These are phyloP conservation scores for Tragelaphus buxtoni DNA, from an alignment of 2,113 vertebrate species.

Conservation along the genomic window DNA sequence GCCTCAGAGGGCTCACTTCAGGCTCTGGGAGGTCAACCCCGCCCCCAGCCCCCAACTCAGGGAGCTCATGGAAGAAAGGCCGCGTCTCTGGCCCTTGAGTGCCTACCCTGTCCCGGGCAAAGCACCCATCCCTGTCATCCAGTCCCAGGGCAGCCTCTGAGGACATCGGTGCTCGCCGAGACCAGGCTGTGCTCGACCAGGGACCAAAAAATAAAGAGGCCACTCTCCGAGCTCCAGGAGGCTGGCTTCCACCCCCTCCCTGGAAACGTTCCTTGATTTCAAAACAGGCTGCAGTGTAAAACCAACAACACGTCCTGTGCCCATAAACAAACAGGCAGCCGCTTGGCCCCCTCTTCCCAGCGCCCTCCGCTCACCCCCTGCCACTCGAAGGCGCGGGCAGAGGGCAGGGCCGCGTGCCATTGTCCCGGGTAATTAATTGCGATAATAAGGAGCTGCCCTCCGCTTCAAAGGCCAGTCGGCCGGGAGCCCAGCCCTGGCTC, in stretches of 20 bases:
- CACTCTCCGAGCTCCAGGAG: neutral
- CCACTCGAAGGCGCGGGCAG: constrained; percentile 69
- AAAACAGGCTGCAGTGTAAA: constrained; percentile 1
- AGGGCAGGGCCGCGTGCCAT: constrained; percentile 71
- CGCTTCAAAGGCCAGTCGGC: constrained; percentile 67
- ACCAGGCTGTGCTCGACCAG: too few relatives aligned
- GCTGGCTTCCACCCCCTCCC: neutral
- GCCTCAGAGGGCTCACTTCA: neutral
- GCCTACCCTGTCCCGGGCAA: neutral
- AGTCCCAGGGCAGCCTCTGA: neutral
- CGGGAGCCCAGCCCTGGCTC: constrained; percentile 49
- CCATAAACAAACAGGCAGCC: constrained; percentile 70
- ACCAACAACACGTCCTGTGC: constrained; percentile 56
- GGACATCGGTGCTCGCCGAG: neutral
- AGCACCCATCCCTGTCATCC: neutral
- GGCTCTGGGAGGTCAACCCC: neutral
- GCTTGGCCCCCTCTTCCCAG: constrained; percentile 7
- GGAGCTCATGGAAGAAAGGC: neutral
- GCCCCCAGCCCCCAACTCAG: fast-evolving
- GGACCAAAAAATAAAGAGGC: neutral
- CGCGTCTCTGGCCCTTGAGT: fast-evolving
- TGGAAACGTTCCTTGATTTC: constrained; percentile 44
- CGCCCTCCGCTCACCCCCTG: constrained; percentile 38
- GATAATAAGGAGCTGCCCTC: constrained; percentile 73
- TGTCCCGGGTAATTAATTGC: constrained; percentile 81